A percentile compares a stretch with the other conserved stretches of the same genome.
phyloP scores from a whole-genome alignment of 2,113 vertebrate species.

The Tetrao urogallus region DNA sequence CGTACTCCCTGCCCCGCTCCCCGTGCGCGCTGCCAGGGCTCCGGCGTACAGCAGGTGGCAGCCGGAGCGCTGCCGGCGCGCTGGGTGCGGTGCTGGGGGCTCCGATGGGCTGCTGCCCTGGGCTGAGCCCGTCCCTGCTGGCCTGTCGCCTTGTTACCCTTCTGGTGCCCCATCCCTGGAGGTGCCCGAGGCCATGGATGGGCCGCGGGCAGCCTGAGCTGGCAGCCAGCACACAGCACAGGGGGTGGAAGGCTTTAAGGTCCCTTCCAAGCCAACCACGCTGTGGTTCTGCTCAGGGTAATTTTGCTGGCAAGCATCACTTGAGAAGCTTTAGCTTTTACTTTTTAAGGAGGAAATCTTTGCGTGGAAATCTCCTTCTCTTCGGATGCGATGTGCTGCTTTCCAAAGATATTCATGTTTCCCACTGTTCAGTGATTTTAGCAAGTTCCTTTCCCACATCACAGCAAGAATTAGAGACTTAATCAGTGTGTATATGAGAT shows the following conservation, averaged over 20 bases:
- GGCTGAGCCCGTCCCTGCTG: neutral
- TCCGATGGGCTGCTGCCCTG: neutral
- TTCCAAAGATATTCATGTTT: fast-evolving
- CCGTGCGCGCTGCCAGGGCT: neutral
- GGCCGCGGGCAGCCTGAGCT: too few relatives aligned
- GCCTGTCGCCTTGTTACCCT: neutral
- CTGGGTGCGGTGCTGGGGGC: too few relatives aligned
- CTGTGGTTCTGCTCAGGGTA: neutral
- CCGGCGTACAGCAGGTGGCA: neutral
- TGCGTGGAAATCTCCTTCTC: fast-evolving
- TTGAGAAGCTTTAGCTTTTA: neutral
- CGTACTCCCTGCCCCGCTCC: too few relatives aligned
- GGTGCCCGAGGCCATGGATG: too few relatives aligned
- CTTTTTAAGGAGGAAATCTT: neutral
- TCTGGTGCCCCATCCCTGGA: too few relatives aligned
- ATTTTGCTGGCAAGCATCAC: neutral
- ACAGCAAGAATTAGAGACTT: neutral
- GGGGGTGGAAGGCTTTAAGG: neutral
- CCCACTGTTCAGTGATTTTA: fast-evolving
- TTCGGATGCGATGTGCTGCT: fast-evolving
- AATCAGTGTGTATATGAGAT: fast-evolving
- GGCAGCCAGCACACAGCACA: neutral
- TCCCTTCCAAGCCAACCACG: neutral
- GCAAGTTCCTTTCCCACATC: neutral
- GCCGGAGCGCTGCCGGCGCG: neutral